Evolutionary conservation across 2,797 vertebrate species (phyloP).

Genomic region (Cygnus olor): DNA sequence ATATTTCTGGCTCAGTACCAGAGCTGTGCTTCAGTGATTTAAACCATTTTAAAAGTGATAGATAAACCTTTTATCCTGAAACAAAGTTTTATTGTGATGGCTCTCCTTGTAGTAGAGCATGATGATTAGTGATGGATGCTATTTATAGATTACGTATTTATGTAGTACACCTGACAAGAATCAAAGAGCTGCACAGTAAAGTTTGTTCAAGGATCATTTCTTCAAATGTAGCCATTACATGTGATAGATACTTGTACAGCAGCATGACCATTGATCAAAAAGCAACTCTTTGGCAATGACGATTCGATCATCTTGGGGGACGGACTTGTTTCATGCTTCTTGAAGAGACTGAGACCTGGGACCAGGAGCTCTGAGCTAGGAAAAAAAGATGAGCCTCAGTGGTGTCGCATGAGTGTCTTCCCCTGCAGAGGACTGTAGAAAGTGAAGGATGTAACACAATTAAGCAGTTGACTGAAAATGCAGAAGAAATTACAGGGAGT

Average conservation of each 20-base stretch:
- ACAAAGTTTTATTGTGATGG: not conserved
- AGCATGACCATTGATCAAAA: not conserved
- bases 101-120: not conserved
- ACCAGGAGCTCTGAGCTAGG: not conserved
- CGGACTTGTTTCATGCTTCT: not conserved
- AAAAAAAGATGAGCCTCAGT: not conserved
- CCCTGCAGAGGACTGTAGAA: not conserved
- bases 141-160: not conserved
- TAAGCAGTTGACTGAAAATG: not conserved
- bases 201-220: constrained; percentile 23
- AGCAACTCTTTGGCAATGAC: not conserved
- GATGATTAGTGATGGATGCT: not conserved
- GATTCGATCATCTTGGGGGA: not conserved
- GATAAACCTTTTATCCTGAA: not conserved
- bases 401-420: not conserved
- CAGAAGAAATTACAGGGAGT: not conserved
- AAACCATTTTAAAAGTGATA: constrained; percentile 23
- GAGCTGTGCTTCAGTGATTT: not conserved
- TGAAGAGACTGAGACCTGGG: not conserved
- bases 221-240: not conserved
- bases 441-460: not conserved
- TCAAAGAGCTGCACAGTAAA: not conserved
- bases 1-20: constrained; percentile 13
- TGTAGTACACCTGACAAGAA: not conserved
- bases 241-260: not conserved